phyloP scores from a whole-genome alignment of 2,797 vertebrate species.

The Trachurus trachurus region DNA sequence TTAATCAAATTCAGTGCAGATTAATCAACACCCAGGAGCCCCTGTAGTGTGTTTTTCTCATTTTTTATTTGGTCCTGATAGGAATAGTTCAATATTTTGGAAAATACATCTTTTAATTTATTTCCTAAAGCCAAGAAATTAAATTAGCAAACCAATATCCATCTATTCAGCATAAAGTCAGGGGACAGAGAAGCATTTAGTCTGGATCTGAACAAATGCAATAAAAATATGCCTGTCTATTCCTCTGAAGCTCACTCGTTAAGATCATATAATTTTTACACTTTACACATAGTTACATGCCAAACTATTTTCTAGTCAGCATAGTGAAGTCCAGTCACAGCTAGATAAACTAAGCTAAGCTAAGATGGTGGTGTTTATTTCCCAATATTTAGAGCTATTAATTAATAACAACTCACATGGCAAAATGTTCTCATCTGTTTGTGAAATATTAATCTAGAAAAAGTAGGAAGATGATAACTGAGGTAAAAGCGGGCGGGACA shows the following conservation, averaged over 20 bases:
- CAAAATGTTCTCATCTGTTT: background rate
- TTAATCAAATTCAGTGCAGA: background rate
- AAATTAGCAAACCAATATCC: background rate
- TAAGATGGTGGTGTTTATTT: too few species aligned
- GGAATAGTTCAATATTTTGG: too few species aligned
- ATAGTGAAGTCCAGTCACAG: too few species aligned
- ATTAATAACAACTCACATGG: background rate
- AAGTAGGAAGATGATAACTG: background rate
- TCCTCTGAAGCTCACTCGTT: too few species aligned
- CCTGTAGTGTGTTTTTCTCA: background rate
- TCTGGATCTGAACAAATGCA: background rate
- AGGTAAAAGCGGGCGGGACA: too few species aligned
- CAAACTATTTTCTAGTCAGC: too few species aligned
- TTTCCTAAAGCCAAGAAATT: background rate
- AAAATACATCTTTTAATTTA: background rate
- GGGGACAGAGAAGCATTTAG: too few species aligned
- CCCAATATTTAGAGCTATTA: too few species aligned
- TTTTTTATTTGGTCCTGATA: background rate
- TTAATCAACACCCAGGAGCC: background rate
- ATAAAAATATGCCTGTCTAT: background rate
- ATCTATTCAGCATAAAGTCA: background rate
- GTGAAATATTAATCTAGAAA: background rate
- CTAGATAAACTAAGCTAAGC: too few species aligned
- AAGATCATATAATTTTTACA: too few species aligned
- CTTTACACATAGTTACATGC: too few species aligned